Conservation (phyloP, 2,888 invertebrate genomes). For the Philaethria dido region DNA sequence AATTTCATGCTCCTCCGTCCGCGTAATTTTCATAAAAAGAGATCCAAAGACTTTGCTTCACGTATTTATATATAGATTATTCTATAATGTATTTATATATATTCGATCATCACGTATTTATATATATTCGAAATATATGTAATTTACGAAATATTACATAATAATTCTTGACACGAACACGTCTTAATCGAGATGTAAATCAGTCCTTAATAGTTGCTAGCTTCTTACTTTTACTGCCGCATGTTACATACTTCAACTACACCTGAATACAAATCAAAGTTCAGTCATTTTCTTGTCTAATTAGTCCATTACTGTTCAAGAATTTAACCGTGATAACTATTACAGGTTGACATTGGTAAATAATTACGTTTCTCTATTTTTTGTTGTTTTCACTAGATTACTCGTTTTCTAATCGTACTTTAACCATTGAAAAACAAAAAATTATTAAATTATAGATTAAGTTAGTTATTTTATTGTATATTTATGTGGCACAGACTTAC, state of each 20-base stretch:
- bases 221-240: conserved; percentile 49
- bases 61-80: too few relatives aligned
- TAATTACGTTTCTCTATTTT: conserved; percentile 17
- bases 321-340: conserved; percentile 10
- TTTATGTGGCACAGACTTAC: not conserved
- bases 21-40: too few relatives aligned
- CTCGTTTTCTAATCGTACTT: conserved; percentile 21
- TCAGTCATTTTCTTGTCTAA: conserved; percentile 47
- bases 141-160: not conserved
- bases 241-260: conserved; percentile 52
- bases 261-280: conserved; percentile 55
- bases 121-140: too few relatives aligned
- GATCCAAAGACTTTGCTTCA: too few relatives aligned
- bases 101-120: too few relatives aligned
- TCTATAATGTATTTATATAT: too few relatives aligned
- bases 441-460: not conserved
- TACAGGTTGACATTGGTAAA: conserved; percentile 26
- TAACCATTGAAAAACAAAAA: conserved; percentile 6
- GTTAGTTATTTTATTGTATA: conserved; percentile 5
- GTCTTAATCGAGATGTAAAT: conserved; percentile 6
- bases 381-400: conserved; percentile 24
- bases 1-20: too few relatives aligned
- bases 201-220: conserved; percentile 6
- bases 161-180: not conserved
- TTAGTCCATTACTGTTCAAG: conserved; percentile 47